A percentile compares a stretch with the other conserved stretches of the same genome.
Evolutionary conservation across 2,888 invertebrate species (phyloP).

Genomic region (Hymenopus coronatus): DNA sequence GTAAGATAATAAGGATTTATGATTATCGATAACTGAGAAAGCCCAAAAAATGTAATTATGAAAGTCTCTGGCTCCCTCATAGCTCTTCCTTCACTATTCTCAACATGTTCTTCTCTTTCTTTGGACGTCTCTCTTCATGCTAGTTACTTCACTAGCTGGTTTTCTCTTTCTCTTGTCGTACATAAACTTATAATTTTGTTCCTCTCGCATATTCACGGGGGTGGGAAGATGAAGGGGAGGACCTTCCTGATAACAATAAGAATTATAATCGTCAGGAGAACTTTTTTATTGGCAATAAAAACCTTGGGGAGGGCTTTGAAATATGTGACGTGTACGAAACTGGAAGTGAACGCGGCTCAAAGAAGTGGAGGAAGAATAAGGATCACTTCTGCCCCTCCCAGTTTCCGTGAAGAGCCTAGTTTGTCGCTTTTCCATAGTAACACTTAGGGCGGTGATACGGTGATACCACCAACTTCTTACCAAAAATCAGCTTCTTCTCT

Average conservation of each 20-base stretch:
- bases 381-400: background rate
- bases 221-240: background rate
- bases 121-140: background rate
- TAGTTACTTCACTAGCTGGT: background rate
- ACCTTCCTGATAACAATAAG: slow-evolving; percentile 22
- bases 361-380: background rate
- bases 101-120: background rate
- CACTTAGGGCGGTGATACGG: background rate
- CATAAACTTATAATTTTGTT: slow-evolving; percentile 20
- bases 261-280: slow-evolving; percentile 25
- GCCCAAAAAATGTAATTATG: slow-evolving; percentile 14
- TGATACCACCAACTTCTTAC: background rate
- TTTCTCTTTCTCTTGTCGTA: background rate
- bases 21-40: slow-evolving; percentile 15
- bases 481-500: background rate
- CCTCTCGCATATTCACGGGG: slow-evolving; percentile 13
- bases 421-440: background rate
- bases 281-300: slow-evolving; percentile 29
- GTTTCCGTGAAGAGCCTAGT: background rate
- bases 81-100: background rate
- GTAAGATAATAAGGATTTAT: slow-evolving; percentile 17
- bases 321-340: slow-evolving; percentile 23
- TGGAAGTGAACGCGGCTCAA: background rate
- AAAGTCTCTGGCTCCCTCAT: background rate
- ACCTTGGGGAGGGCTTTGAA: slow-evolving; percentile 25